Evolutionary conservation across 2,888 invertebrate species (phyloP), one percentile per base, ranked within the genome.

Genomic region (Urechis unicinctus): DNA sequence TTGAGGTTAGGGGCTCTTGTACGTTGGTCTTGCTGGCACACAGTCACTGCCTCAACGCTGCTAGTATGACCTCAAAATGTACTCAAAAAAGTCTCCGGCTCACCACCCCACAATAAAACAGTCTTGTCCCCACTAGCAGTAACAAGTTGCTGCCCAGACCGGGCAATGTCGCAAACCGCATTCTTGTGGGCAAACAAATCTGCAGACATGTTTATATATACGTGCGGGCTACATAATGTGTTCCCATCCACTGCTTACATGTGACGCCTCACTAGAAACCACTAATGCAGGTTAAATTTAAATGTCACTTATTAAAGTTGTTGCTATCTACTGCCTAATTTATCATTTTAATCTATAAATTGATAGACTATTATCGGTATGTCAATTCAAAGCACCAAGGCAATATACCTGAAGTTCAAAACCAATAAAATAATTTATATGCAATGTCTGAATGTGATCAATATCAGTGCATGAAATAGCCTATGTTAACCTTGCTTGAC

Each of bases 101-200:
- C 61, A 0, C 88, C 82, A 71, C 91, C 88, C 87, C 90, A 91
- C 21, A 93, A 80, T 56, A 85, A 82, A 0, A 88, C 87, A 0
- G 87, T 86, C 72, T 91, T 89, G 77, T 93, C 93, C 73, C 86
- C 87, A 46, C 91, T 89, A 0, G 87, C 91, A 3, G 91, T 91
- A 1, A 92, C 85, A 56, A 93, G 82, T 43, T 87, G 83, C 84
- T 84, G 68, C n/a, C n/a, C n/a, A n/a, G n/a, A 85, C 93, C 93
- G 94, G 1, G 88, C 87, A 52, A 93, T 74, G 75, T 93, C 92
- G 73, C 92, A 93, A 31, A 93, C 87, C 0, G 92, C 92, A 81
- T 93, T 92, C 68, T 83, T 84, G 77, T 93, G 93, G 9, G 72
- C 71, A 25, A 66, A 59, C 72, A 72, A 76, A 22, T 68, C 75